These are phyloP conservation scores for Chlorospingus flavigularis DNA, from an alignment of 2,797 vertebrate species.

Conservation along the genomic window DNA sequence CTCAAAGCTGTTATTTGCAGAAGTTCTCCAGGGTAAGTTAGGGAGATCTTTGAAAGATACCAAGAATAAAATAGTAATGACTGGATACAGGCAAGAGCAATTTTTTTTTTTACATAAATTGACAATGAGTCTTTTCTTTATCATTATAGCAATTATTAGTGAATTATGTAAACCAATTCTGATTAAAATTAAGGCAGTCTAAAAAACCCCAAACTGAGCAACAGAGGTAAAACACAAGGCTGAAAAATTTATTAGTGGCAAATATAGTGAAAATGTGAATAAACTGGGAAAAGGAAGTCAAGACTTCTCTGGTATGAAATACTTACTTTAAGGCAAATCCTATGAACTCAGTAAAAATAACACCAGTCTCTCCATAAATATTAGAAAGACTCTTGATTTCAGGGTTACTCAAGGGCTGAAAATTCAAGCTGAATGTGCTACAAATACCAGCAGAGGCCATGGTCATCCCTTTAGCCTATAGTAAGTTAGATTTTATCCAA, in stretches of 20 bases:
- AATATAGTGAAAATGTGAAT: background rate
- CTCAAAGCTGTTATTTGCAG: background rate
- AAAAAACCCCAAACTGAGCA: background rate
- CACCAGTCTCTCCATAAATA: background rate
- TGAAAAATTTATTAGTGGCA: background rate
- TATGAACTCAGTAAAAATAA: slow-evolving; percentile 1
- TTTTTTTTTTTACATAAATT: background rate
- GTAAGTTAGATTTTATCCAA: background rate
- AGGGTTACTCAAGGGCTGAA: background rate
- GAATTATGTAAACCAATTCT: background rate
- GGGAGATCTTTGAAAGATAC: background rate
- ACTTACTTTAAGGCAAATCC: slow-evolving; percentile 4
- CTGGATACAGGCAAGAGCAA: background rate
- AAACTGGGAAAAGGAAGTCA: background rate
- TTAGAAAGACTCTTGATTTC: background rate
- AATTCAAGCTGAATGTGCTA: background rate
- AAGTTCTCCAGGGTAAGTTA: background rate
- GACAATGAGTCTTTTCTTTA: background rate
- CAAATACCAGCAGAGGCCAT: background rate
- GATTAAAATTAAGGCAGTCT: background rate
- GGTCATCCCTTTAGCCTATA: background rate
- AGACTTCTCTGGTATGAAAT: background rate
- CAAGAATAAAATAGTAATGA: background rate
- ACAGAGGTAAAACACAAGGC: background rate
- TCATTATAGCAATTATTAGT: background rate